Evolutionary conservation across 2,888 invertebrate species (phyloP).

Genomic region (Melieria picta): DNA sequence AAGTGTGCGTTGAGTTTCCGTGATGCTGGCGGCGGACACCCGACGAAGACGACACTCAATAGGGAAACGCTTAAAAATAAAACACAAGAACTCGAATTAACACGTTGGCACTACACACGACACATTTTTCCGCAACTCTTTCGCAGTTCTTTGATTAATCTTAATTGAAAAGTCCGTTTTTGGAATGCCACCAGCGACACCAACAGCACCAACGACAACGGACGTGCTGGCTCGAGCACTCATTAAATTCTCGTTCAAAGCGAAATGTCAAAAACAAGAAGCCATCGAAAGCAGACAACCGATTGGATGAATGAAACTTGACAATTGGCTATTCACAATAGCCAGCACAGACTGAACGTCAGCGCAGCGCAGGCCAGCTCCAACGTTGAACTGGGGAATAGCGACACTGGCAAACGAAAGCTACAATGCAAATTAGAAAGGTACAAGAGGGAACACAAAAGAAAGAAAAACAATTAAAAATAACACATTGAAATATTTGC

Average conservation of each 20-base stretch:
- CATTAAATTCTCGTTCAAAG: conserved; percentile 12
- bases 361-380: background rate
- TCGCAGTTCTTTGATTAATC: background rate
- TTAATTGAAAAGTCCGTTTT: background rate
- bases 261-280: conserved; percentile 25
- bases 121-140: background rate
- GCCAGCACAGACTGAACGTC: background rate
- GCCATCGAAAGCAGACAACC: background rate
- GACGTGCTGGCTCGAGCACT: conserved; percentile 17
- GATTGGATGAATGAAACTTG: conserved; percentile 13
- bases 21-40: conserved; percentile 5
- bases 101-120: background rate
- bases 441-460: background rate
- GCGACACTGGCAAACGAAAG: background rate
- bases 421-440: background rate
- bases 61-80: conserved; percentile 15
- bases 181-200: no score
- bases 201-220: conserved; percentile 7
- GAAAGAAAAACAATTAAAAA: conserved; percentile 9
- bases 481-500: no score
- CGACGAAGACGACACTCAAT: conserved; percentile 19
- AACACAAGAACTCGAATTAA: conserved; percentile 9
- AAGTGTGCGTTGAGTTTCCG: conserved; percentile 15
- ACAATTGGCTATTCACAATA: conserved; percentile 15
- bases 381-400: background rate